Evolutionary conservation across 2,888 invertebrate genomes (phyloP).

Genomic region (Pteria penguin): DNA sequence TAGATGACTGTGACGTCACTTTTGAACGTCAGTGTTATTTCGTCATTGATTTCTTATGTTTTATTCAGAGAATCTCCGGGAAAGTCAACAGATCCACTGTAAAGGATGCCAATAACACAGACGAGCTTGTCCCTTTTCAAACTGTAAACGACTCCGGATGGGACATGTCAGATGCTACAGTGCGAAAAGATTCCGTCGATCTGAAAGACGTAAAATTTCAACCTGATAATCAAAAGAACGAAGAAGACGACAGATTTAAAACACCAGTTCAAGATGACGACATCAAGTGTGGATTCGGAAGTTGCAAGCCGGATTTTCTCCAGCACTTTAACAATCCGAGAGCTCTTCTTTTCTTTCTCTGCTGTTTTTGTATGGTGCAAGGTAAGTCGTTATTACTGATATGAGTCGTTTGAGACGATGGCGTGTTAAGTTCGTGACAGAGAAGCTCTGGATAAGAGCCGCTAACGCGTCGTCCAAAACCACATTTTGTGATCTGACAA

Average conservation of each 20-base stretch:
- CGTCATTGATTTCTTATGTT: too few species aligned
- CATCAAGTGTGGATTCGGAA: slow-evolving; percentile 63
- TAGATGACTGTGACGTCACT: too few species aligned
- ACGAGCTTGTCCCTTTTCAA: slow-evolving; percentile 51
- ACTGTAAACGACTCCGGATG: slow-evolving; percentile 41
- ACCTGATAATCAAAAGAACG: not conserved
- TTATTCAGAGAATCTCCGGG: not conserved
- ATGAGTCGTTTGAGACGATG: too few species aligned
- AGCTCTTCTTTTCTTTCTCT: slow-evolving; percentile 66
- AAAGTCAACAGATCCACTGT: not conserved
- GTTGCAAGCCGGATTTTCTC: slow-evolving; percentile 62
- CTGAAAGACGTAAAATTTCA: not conserved
- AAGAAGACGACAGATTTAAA: slow-evolving; percentile 31
- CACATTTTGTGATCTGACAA: too few species aligned
- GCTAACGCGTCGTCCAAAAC: too few species aligned
- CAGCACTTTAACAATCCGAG: slow-evolving; percentile 71
- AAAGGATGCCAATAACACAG: slow-evolving; percentile 33
- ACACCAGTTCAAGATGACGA: slow-evolving; percentile 30
- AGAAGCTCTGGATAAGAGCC: too few species aligned
- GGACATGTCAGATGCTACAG: slow-evolving; percentile 26
- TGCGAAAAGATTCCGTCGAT: not conserved
- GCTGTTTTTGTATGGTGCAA: slow-evolving; percentile 67
- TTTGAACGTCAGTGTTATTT: too few species aligned
- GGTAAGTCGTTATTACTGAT: slow-evolving; percentile 55
- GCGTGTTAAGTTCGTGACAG: too few species aligned